A percentile compares a stretch with the other conserved stretches of the same genome.
Evolutionary conservation across 2,797 vertebrate species (phyloP).

Genomic region (Chaenodraco wilsoni): DNA sequence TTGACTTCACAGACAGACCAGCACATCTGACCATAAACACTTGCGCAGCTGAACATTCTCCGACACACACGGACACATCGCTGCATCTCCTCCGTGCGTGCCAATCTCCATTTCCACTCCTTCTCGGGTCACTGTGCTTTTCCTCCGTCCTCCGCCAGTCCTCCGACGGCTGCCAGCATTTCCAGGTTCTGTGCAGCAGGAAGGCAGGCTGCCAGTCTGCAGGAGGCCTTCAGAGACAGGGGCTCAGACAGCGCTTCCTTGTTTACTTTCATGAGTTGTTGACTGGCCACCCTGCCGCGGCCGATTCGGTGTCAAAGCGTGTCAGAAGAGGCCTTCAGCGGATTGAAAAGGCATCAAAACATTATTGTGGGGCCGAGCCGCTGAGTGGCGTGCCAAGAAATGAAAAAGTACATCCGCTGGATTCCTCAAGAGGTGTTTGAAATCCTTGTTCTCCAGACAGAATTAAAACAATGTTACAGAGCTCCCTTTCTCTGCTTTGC

Average conservation of each 20-base stretch:
- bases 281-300: constrained; percentile 48
- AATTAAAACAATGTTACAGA: constrained; percentile 7
- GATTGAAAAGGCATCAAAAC: constrained; percentile 57
- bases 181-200: constrained; percentile 39
- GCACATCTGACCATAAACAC: constrained; percentile 8
- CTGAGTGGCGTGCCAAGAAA: constrained; percentile 47
- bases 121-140: constrained; percentile 32
- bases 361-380: constrained; percentile 23
- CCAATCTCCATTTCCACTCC: constrained; percentile 25
- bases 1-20: not conserved
- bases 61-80: not conserved
- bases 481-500: constrained; percentile 25
- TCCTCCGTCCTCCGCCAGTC: not conserved
- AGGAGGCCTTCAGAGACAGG: constrained; percentile 50
- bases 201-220: constrained; percentile 43
- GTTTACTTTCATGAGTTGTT: constrained; percentile 62
- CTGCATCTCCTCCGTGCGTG: not conserved
- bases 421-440: constrained; percentile 21
- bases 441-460: constrained; percentile 17
- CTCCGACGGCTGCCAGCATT: constrained; percentile 21
- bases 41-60: not conserved
- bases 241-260: constrained; percentile 45
- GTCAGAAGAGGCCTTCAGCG: constrained; percentile 32
- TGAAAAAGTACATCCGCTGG: constrained; percentile 19
- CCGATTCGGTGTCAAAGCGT: constrained; percentile 31